Conservation (phyloP, 2,113 vertebrate genomes). For the Pangasianodon hypophthalmus region DNA sequence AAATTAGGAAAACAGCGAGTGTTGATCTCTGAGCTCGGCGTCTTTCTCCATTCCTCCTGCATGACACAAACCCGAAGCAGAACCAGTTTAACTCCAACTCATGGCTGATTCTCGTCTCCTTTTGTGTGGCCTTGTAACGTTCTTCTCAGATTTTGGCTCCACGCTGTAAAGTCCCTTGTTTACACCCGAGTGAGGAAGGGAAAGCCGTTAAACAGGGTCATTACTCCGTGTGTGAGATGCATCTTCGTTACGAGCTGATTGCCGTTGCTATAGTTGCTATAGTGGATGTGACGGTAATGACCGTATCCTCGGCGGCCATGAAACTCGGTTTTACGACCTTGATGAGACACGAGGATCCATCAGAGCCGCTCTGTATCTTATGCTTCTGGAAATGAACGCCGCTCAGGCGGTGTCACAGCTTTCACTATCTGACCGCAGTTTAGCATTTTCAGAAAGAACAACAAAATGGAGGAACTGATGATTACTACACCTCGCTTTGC, state of each 20-base stretch:
- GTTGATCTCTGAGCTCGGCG: background rate
- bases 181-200: background rate
- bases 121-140: background rate
- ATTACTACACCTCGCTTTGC: background rate
- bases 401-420: background rate
- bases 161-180: background rate
- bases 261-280: constrained; percentile 32
- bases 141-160: background rate
- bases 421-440: background rate
- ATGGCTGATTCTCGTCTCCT: background rate
- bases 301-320: background rate
- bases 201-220: constrained; percentile 3
- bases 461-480: background rate
- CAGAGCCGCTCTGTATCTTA: constrained; percentile 8
- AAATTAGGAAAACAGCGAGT: too few species aligned
- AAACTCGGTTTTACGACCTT: constrained; percentile 1
- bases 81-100: background rate
- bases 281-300: constrained; percentile 16
- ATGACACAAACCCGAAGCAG: background rate
- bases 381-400: background rate
- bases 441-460: background rate
- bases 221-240: constrained; percentile 1
- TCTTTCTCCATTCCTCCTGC: background rate
- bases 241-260: constrained; percentile 11
- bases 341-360: constrained; percentile 27